Evolutionary conservation across 2,797 vertebrate genomes (phyloP), one percentile per base, ranked within the genome.

Genomic region (Scleropages formosus): DNA sequence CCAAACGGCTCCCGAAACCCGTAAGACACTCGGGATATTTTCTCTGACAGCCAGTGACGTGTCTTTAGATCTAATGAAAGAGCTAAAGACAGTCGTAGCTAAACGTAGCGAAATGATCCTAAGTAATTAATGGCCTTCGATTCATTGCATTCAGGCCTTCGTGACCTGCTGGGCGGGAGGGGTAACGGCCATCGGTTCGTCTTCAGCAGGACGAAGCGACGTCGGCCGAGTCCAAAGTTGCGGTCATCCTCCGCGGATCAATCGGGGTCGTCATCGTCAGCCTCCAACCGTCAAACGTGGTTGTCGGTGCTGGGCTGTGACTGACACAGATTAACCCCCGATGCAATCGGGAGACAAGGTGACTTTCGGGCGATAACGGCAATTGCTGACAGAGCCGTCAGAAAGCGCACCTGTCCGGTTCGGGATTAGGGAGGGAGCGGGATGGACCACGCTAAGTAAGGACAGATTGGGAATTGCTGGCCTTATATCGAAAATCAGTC

Each of bases 341-440:
- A 76, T 76, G 12, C 44, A 18, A 53, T 73, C 76, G 24, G 26
- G 3, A 73, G 63, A 77, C 76, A 68, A 73, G 76, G 53, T 77
- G 76, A 59, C 76, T 49, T 71, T 74, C 56, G 47, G 56, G 53
- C 51, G 72, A 73, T 77, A 77, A 61, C 51, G 3, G 20, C 8
- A 22, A 26, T 26, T 16, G 9, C 71, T 73, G 71, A 77, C 76
- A 77, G 71, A 7, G 61, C 51, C 62, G 77, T 77, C 64, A 61
- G 51, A 59, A 59, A 56, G 20, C 56, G 15, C 44, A 68, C 71
- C 58, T 73, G 63, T 74, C 53, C 71, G 66, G 67, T 59, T 58
- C 60, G 62, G 71, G 76, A 77, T 68, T 68, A 74, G 44, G 64
- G 13, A 47, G 16, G 73, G 63, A 61, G 46, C 22, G 31, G 69